Evolutionary conservation across 2,888 invertebrate genomes (phyloP), one percentile per base, ranked within the genome.

Genomic region (Aporophyla nigra): DNA sequence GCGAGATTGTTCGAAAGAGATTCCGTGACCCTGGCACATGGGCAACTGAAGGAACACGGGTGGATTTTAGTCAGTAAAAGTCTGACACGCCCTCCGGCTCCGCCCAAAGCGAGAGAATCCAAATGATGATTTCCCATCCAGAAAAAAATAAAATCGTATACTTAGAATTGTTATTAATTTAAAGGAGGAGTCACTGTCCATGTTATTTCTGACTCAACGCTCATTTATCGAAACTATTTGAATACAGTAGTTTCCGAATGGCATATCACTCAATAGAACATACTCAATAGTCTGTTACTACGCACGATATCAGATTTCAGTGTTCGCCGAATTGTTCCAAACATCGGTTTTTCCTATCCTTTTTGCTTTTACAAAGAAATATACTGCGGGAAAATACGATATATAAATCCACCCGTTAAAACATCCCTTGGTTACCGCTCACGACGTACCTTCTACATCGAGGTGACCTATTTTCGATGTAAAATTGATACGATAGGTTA

Each of bases 401-500:
- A 12, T 10, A 27, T 21, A 27, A 21, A 12, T 12, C 2, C 19
- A 0, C 46, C 24, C 46, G 24, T 69, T 70, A 16, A 16, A 49
- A 40, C 1, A n/a, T 1, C 19, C 19, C 1, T n/a, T 19, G 7
- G 6, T 77, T 43, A 77, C 49, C 9, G 10, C 14, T 12, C 12
- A n/a, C 9, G 56, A 58, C 7, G 51, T 43, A 43, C 19, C 16
- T 43, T 69, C 16, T 54, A n/a, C 9, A 33, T 5, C 1, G 10
- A 27, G 7, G 19, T 33, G 40, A 79, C 49, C 49, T 43, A 63
- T 62, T 80, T 73, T 46, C 6, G 5, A 58, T 63, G 58, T 46
- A 51, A 62, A 76, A 49, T 63, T 58, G 46, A 53, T 10, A 77
- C 33, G 5, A 40, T 7, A 56, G 53, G 69, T 65, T 53, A 82